Evolutionary conservation across 2,888 invertebrate species (phyloP), one percentile per base, ranked within the genome.

Genomic region (Agrilus cyanescens): DNA sequence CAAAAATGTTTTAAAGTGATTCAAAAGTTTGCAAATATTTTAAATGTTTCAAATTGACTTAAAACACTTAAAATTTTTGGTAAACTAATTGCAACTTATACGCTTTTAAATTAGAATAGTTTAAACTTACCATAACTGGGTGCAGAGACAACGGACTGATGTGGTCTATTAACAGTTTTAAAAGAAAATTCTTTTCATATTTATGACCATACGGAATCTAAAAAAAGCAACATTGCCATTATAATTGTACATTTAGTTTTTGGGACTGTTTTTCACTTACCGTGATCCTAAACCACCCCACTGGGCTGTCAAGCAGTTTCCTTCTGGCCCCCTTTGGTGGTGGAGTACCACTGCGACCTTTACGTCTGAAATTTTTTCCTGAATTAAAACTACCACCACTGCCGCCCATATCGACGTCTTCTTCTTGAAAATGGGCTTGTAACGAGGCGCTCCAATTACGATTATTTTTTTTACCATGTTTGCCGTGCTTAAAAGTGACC

Each of bases 251-350:
- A 10, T 43, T 29, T 10, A 41, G n/a, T n/a, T n/a, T 31, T 33
- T 14, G 13, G 13, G 40, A 47, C 13, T 37, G 20, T 32, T 30
- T 32, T 31, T 12, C 8, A 61, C 70, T 65, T 62, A 74, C 74
- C 29, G 73, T 72, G 7, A 86, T 71, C 67, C 79, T 80, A 59
- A 82, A 87, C 83, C 85, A 87, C 39, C 76, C 78, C 15, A 73
- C 64, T 5, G 71, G 60, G 31, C 75, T 74, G 50, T 71, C 65
- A 8, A 72, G 56, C 37, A 77, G 68, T 51, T 67, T 74, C 56
- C 72, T 64, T 45, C 64, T 68, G 56, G 35, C 58, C 52, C 3
- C 55, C 42, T 34, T 50, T 53, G 74, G 72, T 4, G 62, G 67
- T 0, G 74, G 72, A 0, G 73, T 72, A 18, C 69, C 68, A 1